Percentiles rank a stretch among this genome's conserved stretches.
phyloP scores from a whole-genome alignment of 2,888 invertebrate genomes.

The Nymphalis polychloros region DNA sequence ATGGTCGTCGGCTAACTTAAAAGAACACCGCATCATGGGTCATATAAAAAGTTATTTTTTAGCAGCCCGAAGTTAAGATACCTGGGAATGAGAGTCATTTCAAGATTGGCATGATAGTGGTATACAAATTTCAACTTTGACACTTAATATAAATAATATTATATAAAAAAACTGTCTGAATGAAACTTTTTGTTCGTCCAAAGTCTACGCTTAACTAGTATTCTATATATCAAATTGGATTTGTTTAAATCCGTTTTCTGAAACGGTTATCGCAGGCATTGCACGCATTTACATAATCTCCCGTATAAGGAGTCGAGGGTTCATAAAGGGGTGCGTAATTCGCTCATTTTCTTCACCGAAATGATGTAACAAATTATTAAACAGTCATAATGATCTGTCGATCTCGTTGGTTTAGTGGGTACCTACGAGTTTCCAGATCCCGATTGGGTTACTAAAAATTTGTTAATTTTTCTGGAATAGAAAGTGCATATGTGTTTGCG shows the following conservation, averaged over 20 bases:
- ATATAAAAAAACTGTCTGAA: too few relatives aligned
- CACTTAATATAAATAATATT: too few relatives aligned
- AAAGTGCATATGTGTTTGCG: too few relatives aligned
- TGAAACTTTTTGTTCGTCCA: too few relatives aligned
- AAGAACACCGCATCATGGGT: too few relatives aligned
- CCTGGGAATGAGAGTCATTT: not conserved
- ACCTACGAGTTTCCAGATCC: too few relatives aligned
- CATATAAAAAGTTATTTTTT: too few relatives aligned
- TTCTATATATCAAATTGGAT: constrained; percentile 5
- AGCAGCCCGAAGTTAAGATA: not conserved
- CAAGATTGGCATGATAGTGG: not conserved
- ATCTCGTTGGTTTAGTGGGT: too few relatives aligned
- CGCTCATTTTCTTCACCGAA: not conserved
- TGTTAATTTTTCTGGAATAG: too few relatives aligned
- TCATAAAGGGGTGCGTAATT: not conserved
- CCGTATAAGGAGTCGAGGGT: not conserved
- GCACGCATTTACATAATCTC: constrained; percentile 5
- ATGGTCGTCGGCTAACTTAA: too few relatives aligned
- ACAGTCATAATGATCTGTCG: not conserved
- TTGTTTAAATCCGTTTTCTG: not conserved
- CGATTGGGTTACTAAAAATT: too few relatives aligned
- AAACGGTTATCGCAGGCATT: not conserved
- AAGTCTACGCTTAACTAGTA: not conserved
- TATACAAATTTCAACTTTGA: too few relatives aligned
- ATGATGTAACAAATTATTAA: not conserved